Percentiles rank a stretch among this genome's conserved stretches.
Evolutionary conservation across 2,113 vertebrate genomes (phyloP).

Genomic region (Tenrec ecaudatus): DNA sequence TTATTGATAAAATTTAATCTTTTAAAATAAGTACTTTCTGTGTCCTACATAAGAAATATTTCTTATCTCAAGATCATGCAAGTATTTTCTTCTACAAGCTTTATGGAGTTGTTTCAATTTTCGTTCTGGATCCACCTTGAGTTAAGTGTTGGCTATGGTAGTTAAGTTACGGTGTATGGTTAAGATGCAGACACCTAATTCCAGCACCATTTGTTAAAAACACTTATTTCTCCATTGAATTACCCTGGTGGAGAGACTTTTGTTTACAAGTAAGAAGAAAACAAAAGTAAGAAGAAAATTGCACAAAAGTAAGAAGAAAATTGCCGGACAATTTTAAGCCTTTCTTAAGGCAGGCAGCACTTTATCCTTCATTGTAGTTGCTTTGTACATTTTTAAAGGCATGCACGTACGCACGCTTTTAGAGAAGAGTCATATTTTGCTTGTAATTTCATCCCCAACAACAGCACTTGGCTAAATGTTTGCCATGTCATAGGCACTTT

Average conservation of each 20-base stretch:
- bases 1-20: constrained; percentile 28
- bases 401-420: neutral
- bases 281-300: neutral
- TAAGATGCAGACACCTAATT: neutral
- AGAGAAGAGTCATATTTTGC: neutral
- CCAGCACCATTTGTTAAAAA: neutral
- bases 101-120: neutral
- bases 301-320: constrained; percentile 10
- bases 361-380: neutral
- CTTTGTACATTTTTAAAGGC: neutral
- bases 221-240: neutral
- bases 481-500: neutral
- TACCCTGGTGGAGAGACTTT: neutral
- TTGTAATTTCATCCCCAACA: constrained; percentile 12
- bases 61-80: neutral
- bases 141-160: neutral
- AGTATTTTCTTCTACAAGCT: neutral
- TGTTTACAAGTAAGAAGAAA: too few species aligned
- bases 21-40: constrained; percentile 1
- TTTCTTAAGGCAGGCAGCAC: constrained; percentile 1
- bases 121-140: neutral
- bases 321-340: neutral
- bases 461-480: neutral
- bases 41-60: neutral
- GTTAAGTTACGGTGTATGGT: too few species aligned